Evolutionary conservation across 2,113 vertebrate genomes (phyloP), one percentile per base, ranked within the genome.

Genomic region (Hemichromis elongatus): DNA sequence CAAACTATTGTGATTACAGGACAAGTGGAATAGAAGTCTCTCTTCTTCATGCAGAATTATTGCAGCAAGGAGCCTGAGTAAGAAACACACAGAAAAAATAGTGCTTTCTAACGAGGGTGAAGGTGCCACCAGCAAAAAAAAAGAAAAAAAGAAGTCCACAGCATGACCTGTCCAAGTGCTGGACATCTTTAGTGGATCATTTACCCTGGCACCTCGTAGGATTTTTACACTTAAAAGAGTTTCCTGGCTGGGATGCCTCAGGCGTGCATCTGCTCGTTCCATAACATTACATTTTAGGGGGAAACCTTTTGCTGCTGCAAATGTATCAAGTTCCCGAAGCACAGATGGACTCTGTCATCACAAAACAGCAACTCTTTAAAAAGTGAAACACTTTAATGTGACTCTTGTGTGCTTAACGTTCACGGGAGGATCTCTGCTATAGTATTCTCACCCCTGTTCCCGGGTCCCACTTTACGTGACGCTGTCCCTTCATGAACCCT

Each of bases 1-100:
- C 90, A 90, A 94, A 92, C 88, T 90, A 3, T 50, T 86, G 94
- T 82, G 90, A 93, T 93, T 93, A 91, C 87, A 92, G 88, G 73
- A 85, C 70, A 54, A 90, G 78, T 70, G 75, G 42, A 86, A 57
- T 24, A 45, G 12, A 90, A 40, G 50, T 50, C 21, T 79, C 42
- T 47, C 16, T 14, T 50, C 35, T 7, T 47, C 3, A 2, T 61
- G 52, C 3, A 3, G 2, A 47, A 63, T 18, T 50, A 19, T 50
- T 50, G 24, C 68, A 50, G 42, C 19, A 40, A 47, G 70, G 24
- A 40, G 5, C 3, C 13, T 7, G 40, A 35, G 42, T 24, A 42
- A 79, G 9, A 28, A 5, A 21, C 59, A 63, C 30, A 61, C 10
- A 61, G 0, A 54, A 7, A 84, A 47, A 73, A 21, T 24, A 24